These are phyloP conservation scores for Microplitis deprimator DNA, from an alignment of 2,888 invertebrate genomes.

Conservation along the genomic window DNA sequence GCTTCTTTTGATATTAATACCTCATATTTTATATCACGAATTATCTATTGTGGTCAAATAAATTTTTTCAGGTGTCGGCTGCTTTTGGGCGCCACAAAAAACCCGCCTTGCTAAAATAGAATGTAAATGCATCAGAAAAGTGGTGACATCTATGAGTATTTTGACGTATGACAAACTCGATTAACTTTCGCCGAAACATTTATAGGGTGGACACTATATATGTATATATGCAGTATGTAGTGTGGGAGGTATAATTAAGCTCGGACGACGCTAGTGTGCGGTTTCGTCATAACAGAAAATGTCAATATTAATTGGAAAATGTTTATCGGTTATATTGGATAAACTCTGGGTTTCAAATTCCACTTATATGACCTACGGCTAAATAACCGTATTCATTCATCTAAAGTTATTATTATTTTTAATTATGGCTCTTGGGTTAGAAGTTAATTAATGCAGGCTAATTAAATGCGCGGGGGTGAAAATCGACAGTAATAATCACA, in stretches of 20 bases:
- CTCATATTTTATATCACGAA: no score
- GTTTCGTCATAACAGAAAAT: constrained; percentile 6
- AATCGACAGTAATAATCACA: no score
- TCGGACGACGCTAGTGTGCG: neutral
- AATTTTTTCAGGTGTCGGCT: no score
- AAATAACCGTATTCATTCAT: neutral
- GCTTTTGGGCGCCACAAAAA: no score
- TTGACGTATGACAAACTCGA: constrained; percentile 9
- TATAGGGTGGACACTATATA: constrained; percentile 16
- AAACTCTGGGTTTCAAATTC: constrained; percentile 9
- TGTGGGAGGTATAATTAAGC: constrained; percentile 23
- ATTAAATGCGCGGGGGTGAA: no score
- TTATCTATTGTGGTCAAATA: no score
- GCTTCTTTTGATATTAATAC: no score
- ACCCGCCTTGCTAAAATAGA: neutral
- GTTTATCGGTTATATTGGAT: constrained; percentile 12
- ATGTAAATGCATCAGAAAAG: neutral
- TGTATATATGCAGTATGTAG: neutral
- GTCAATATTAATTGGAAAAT: constrained; percentile 23
- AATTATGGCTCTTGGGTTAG: neutral
- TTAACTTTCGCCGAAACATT: constrained; percentile 22
- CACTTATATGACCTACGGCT: neutral
- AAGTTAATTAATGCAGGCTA: no score
- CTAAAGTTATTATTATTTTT: neutral
- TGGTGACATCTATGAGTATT: neutral